These are phyloP conservation scores for Lamproptera curius DNA, from an alignment of 2,888 invertebrate genomes.

Conservation along the genomic window DNA sequence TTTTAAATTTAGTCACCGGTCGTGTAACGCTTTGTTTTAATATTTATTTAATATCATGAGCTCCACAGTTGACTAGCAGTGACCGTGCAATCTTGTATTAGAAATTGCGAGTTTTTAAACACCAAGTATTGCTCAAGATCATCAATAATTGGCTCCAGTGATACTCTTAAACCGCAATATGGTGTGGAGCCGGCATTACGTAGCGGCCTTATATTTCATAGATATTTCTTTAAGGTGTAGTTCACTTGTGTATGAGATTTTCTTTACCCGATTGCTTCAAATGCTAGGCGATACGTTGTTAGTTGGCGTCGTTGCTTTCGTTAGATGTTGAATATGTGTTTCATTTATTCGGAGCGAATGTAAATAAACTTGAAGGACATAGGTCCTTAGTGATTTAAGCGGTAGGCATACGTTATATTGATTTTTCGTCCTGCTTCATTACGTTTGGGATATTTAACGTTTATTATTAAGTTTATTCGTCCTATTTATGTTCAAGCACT, in stretches of 20 bases:
- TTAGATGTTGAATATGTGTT: conserved; percentile 39
- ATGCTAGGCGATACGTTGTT: conserved; percentile 25
- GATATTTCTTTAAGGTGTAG: conserved; percentile 49
- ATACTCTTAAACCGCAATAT: neutral
- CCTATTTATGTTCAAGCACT: conserved; percentile 61
- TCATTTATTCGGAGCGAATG: conserved; percentile 43
- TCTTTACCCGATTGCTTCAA: conserved; percentile 42
- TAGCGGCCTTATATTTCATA: conserved; percentile 29
- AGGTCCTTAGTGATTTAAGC: conserved; percentile 8
- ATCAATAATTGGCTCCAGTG: neutral
- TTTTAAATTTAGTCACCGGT: conserved; percentile 32
- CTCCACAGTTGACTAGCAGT: conserved; percentile 7
- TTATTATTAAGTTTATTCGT: conserved; percentile 49
- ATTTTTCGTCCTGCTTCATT: conserved; percentile 19
- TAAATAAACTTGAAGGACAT: conserved; percentile 40
- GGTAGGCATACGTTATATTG: conserved; percentile 17
- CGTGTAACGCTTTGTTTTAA: conserved; percentile 20
- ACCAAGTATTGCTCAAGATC: neutral
- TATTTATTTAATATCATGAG: conserved; percentile 25
- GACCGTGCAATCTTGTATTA: too few relatives aligned
- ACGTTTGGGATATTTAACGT: conserved; percentile 45
- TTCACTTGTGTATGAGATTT: conserved; percentile 39
- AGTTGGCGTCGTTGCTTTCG: conserved; percentile 33
- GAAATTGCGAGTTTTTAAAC: neutral
- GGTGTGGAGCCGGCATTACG: conserved; percentile 27